Base-by-base conservation (phyloP, 2,113 vertebrate genomes). In the Diglossa brunneiventris region DNA sequence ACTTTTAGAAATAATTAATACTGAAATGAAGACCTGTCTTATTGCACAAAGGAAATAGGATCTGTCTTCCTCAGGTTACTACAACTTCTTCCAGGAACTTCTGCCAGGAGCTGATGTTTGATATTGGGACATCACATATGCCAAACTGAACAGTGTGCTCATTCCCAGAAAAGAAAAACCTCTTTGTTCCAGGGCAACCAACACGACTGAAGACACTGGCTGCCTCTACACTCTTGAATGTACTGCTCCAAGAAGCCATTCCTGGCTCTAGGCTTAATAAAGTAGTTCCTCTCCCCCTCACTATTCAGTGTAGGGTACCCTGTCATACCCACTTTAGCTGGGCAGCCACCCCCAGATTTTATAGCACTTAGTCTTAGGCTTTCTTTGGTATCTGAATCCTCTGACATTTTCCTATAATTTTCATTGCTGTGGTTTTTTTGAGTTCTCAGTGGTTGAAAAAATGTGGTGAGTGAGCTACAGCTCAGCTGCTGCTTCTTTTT, bases 181-280 rank as follows among this genome's bases (percentile, higher is more conserved):
- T 53, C 39, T 28, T 83, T 83, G 39, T 83, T 89, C 59, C 50
- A 23, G 15, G 11, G 24, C 4, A 55, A n/a, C 16, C 1, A 76
- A 16, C 24, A 18, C 0, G 1, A 79, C 0, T 58, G 24, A 70
- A 56, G 24, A 52, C 10, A 47, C 7, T 77, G 24, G 5, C 13
- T 61, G 15, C n/a, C 31, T 66, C 31, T 39, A 13, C 4, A 7
- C 4, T 53, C 12, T 15, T 47, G 16, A 80, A 83, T 55, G 12
- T 19, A 35, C 24, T 77, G 33, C 44, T 61, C 30, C 50, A 82
- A 74, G 49, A 69, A 77, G 21, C 10, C n/a, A 35, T n/a, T 17
- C 39, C 67, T 73, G 16, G 8, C 14, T 31, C 11, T 8, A 13
- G 17, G 14, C 7, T 64, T 59, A 50, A 61, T 24, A 17, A 50